Evolutionary conservation across 2,113 vertebrate species (phyloP).

Genomic region (human): DNA sequence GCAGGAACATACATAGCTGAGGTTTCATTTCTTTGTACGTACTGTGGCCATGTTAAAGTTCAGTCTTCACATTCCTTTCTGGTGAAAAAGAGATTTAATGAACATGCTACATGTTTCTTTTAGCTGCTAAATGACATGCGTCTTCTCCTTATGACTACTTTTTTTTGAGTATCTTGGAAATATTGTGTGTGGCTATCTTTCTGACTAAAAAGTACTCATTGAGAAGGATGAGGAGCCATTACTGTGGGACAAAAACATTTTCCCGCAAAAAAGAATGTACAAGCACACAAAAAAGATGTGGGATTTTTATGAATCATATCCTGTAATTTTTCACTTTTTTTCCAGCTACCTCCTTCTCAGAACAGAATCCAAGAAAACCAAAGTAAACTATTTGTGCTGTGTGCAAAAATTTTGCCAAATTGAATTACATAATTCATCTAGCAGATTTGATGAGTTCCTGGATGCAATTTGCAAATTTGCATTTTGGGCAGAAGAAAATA

Average conservation of each 20-base stretch:
- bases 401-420: conserved; percentile 78
- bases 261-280: conserved; percentile 80
- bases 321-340: conserved; percentile 83
- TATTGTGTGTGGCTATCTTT: conserved; percentile 16
- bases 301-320: conserved; percentile 89
- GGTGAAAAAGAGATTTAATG: conserved; percentile 61
- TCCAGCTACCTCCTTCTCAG: conserved; percentile 79
- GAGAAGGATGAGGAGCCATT: conserved; percentile 68
- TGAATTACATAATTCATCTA: conserved; percentile 78
- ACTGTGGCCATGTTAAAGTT: conserved; percentile 68
- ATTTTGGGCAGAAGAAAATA: conserved; percentile 72
- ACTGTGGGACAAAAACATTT: conserved; percentile 81
- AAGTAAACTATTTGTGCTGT: conserved; percentile 78
- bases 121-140: conserved; percentile 68
- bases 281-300: conserved; percentile 81
- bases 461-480: conserved; percentile 73
- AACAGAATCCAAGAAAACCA: conserved; percentile 80
- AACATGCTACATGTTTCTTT: conserved; percentile 68
- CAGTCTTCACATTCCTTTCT: conserved; percentile 69
- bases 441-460: conserved; percentile 68
- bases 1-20: conserved; percentile 58
- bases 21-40: conserved; percentile 61
- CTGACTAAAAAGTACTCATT: conserved; percentile 48
- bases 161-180: conserved; percentile 64
- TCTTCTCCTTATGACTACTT: conserved; percentile 73